phyloP scores from a whole-genome alignment of 2,797 vertebrate genomes.

The Semotilus atromaculatus region DNA sequence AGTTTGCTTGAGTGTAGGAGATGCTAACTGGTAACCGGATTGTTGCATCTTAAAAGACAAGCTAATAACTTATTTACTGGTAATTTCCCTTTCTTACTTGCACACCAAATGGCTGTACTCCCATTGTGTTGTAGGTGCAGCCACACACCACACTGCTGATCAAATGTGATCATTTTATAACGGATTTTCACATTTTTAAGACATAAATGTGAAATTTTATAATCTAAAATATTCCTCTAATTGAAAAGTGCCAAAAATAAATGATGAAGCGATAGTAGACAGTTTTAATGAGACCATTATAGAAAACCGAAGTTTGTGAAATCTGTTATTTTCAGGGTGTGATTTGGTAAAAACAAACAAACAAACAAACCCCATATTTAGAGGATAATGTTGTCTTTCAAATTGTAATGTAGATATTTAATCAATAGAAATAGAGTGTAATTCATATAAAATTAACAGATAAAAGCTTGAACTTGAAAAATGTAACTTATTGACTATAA shows the following conservation, averaged over 20 bases:
- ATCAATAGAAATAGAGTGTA: not conserved
- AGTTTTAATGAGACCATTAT: not conserved
- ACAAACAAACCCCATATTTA: not conserved
- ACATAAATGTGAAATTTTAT: too few species aligned
- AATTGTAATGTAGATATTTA: not conserved
- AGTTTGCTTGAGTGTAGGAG: not conserved
- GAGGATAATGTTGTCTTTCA: not conserved
- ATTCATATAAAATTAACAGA: not conserved
- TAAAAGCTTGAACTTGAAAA: too few species aligned
- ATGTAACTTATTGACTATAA: not conserved
- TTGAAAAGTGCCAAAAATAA: not conserved
- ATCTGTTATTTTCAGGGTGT: not conserved
- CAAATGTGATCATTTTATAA: not conserved
- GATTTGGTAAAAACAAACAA: not conserved
- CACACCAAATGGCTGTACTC: not conserved
- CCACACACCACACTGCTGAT: conserved; percentile 6
- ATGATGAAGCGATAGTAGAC: not conserved
- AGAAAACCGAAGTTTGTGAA: not conserved
- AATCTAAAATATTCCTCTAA: not conserved
- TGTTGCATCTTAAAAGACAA: not conserved
- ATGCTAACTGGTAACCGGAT: not conserved
- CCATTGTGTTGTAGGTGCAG: not conserved
- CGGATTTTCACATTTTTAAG: not conserved
- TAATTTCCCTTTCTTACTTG: not conserved
- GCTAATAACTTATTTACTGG: not conserved